Conservation (phyloP, 2,797 vertebrate species). For the Erpetoichthys calabaricus region DNA sequence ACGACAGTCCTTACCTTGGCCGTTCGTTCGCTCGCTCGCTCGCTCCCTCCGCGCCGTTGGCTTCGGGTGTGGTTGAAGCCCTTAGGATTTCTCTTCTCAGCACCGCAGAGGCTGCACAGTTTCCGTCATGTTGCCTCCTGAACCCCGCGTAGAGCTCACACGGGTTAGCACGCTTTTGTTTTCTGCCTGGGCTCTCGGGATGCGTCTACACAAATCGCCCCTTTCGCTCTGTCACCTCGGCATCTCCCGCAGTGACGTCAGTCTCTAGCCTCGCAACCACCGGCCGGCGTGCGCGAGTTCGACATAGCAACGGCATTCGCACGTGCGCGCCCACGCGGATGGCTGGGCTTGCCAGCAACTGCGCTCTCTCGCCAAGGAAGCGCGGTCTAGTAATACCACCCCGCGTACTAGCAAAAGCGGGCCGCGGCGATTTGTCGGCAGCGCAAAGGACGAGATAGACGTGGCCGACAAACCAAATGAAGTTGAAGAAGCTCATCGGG, state of each 20-base stretch:
- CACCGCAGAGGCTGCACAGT: conserved; percentile 23
- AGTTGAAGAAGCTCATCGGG: too few relatives aligned
- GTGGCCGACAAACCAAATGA: too few relatives aligned
- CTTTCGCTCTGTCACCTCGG: conserved; percentile 48
- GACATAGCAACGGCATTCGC: conserved; percentile 39
- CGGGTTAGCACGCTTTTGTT: conserved; percentile 1
- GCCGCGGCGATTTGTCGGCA: too few relatives aligned
- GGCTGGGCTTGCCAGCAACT: too few relatives aligned
- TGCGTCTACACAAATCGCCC: conserved; percentile 18
- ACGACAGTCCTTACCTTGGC: conserved; percentile 15
- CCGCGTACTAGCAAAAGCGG: too few relatives aligned
- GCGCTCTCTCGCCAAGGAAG: too few relatives aligned
- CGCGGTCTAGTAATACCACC: too few relatives aligned
- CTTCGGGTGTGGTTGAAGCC: conserved; percentile 51
- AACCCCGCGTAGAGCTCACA: conserved; percentile 8
- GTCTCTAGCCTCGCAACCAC: conserved; percentile 23
- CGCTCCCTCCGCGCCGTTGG: conserved; percentile 29
- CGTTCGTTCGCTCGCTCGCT: conserved; percentile 37
- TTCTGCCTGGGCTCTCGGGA: conserved; percentile 6
- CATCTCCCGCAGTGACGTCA: conserved; percentile 57
- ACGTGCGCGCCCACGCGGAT: conserved; percentile 15
- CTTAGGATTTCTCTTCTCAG: conserved; percentile 21
- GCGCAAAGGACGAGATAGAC: too few relatives aligned
- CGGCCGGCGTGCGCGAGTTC: conserved; percentile 45
- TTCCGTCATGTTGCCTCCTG: conserved; percentile 18